Base-by-base conservation (phyloP, 2,888 invertebrate genomes). In the Drosophila recens region DNA sequence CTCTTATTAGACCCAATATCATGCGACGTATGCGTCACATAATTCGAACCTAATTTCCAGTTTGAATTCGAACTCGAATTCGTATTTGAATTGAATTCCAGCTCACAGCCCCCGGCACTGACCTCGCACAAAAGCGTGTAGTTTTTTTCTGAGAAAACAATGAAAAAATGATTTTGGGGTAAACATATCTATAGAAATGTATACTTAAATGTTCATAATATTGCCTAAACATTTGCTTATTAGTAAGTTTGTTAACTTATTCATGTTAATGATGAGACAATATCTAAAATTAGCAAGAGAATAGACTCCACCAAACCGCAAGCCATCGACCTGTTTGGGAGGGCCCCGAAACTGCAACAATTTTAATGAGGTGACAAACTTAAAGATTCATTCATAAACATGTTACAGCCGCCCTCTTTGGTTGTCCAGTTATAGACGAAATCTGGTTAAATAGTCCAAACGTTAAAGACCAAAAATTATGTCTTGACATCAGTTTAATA, bases 201-300 rank as follows among this genome's bases (percentile, higher is more conserved):
- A 10, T 34, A 13, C 4, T n/a, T 48, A n/a, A 33, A 48, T 54
- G 23, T 48, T 38, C 23, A n/a, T n/a, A 9, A 36, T 48, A 13
- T 64, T 64, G 58, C 23, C 20, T 15, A 66, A 67, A 61, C 8
- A 56, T 42, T 34, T 20, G 34, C 57, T 54, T 56, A 52, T 71
- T 70, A 36, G 10, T 20, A 46, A 49, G 59, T 57, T 40, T 9
- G 27, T 30, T 52, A 53, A 58, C 20, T 56, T 63, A 68, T 67
- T 67, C 67, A 46, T 67, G 48, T 54, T 52, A 42, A 27, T 46
- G 69, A 72, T 87, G 84, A 87, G 72, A 82, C 80, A 83, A 82
- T 87, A 33, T 69, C 67, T 68, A 68, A 85, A 87, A 82, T 85
- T 82, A 85, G 66, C 72, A 38, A 69, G 49, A 67, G 62, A 76